Base-by-base conservation (phyloP, 2,888 invertebrate genomes). In the Cryptocheilus praepositus region DNA sequence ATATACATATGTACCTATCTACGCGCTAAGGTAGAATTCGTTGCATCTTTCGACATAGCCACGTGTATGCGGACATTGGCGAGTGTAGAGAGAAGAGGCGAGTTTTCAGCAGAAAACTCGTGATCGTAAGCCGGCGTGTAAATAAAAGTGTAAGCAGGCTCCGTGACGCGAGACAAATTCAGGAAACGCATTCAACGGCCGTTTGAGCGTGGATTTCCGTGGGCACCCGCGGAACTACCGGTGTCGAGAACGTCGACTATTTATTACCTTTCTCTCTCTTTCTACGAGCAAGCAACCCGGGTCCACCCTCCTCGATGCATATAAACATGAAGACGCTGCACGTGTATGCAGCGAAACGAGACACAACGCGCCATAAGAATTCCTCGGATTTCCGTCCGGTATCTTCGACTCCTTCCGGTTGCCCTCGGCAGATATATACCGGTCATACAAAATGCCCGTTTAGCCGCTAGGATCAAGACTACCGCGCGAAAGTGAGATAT, bases 311-410 rank as follows among this genome's bases (percentile, higher is more conserved):
- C 68, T 62, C 70, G 68, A 68, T 49, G 77, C 73, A 81, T 81
- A 80, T 81, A 81, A 80, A 80, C 80, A 77, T 74, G 81, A 79
- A 73, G 79, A 78, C 61, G 61, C 45, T 51, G 67, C 43, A 44
- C 21, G 56, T 7, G 21, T 28, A 49, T 46, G 61, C 49, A 21
- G n/a, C 56, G 53, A 57, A 25, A 15, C 13, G 15, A 13, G 8
- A 52, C n/a, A 28, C 63, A 28, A 57, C 18, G 16, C 28, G 67
- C 57, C 55, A 44, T 49, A 59, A 67, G 67, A 66, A 62, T 77
- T 70, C 51, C 51, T 54, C 59, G 64, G 67, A 65, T 70, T 75
- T 71, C 65, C 52, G 49, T 18, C n/a, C 18, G 49, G 7, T 36
- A 21, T 59, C 61, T 21, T 52, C 22, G 28, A 45, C 65, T 67